Evolutionary conservation across 2,888 invertebrate genomes (phyloP).

Genomic region (Caenorhabditis sp.): DNA sequence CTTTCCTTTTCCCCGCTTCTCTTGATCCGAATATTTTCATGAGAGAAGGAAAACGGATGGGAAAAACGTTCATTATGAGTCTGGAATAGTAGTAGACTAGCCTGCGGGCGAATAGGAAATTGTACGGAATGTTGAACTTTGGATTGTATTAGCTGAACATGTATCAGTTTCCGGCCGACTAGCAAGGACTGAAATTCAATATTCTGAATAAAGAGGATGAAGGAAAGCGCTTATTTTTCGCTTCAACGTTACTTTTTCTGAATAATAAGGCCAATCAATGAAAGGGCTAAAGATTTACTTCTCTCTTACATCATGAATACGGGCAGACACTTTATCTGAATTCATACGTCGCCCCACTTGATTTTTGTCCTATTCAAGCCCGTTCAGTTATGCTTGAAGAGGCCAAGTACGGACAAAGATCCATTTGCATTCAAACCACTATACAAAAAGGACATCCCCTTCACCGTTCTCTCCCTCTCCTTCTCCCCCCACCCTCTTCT

Average conservation of each 20-base stretch:
- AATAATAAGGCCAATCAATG: not conserved
- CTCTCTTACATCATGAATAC: too few species aligned
- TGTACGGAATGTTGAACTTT: conserved; percentile 17
- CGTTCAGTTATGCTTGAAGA: not conserved
- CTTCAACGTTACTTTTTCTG: conserved; percentile 1
- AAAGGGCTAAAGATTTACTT: too few species aligned
- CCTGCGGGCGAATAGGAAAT: too few species aligned
- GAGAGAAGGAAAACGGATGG: too few species aligned
- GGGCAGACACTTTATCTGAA: too few species aligned
- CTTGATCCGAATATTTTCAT: conserved; percentile 23
- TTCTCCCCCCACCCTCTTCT: conserved; percentile 5
- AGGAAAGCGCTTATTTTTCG: conserved; percentile 4
- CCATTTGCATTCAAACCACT: not conserved
- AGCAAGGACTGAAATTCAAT: conserved; percentile 30
- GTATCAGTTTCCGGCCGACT: conserved; percentile 33
- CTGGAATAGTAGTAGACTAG: too few species aligned
- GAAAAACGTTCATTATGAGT: conserved; percentile 26
- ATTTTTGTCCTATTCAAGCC: not conserved
- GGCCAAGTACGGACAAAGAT: not conserved
- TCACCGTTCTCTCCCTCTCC: conserved; percentile 19
- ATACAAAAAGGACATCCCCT: conserved; percentile 32
- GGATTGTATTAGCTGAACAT: not conserved
- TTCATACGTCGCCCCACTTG: too few species aligned
- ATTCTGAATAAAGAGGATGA: conserved; percentile 31
- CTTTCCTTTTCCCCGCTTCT: not conserved